These are phyloP conservation scores for Palythoa grandis DNA, from an alignment of 92 coral and sea anemone species.

Conservation along the genomic window DNA sequence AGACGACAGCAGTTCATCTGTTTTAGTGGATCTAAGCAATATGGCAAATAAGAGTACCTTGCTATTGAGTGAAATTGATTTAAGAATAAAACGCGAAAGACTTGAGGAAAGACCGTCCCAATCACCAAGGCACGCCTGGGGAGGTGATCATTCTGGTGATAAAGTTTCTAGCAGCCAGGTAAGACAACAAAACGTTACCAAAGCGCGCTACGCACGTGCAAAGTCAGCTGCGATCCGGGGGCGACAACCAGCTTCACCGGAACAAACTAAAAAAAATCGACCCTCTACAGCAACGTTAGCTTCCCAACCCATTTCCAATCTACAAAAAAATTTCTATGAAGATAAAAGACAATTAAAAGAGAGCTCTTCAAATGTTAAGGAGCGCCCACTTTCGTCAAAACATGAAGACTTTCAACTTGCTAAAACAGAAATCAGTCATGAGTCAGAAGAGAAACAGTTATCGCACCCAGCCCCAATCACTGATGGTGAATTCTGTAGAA, in stretches of 20 bases:
- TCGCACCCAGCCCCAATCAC: background rate
- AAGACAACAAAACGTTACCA: background rate
- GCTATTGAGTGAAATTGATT: background rate
- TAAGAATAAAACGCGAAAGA: background rate
- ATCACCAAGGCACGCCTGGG: conserved; percentile 22
- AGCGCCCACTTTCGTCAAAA: background rate
- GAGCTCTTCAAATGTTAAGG: background rate
- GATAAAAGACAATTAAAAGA: background rate
- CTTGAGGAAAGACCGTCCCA: background rate
- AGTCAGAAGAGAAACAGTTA: background rate
- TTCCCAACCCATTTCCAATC: background rate
- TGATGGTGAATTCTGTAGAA: background rate
- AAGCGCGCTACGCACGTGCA: background rate
- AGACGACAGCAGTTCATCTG: background rate
- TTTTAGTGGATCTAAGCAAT: background rate
- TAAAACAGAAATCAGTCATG: background rate
- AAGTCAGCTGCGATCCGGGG: conserved; percentile 25
- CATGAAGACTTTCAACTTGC: background rate
- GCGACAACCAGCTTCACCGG: background rate
- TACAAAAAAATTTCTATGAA: background rate
- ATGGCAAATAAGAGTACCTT: background rate
- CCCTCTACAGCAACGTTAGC: conserved; percentile 20
- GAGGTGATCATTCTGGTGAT: background rate
- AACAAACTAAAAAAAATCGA: background rate
- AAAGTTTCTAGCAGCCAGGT: background rate